Evolutionary conservation across 1,140 invertebrate genomes (phyloP), one percentile per base, ranked within the genome.

Genomic region (Sinella curviseta): DNA sequence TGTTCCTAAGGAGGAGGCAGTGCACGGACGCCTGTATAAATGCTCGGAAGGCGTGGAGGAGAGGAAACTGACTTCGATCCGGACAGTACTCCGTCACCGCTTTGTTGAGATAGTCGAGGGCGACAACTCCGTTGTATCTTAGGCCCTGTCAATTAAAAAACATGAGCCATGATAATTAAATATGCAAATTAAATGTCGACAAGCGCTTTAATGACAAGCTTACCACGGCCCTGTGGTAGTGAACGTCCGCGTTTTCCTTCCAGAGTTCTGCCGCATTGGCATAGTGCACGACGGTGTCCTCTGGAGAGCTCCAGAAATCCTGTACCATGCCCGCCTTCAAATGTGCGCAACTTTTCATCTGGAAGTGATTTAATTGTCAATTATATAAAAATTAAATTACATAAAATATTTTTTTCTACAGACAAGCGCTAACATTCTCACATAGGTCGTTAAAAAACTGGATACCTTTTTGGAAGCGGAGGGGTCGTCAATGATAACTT

Each of bases 201-300:
- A n/a, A 8, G 39, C 17, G 4, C 4, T 8, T 48, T 48, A 17
- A 4, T 4, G 4, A 17, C 4, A 8, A 48, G 17, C 39, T 4
- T 8, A 48, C 17, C 48, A 31, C 48, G 75, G 39, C 24, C 73
- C 30, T 48, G 34, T 60, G 54, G 30, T 75, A 31, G 36, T 79
- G 75, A 26, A 79, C 54, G 48, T 79, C 78, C 8, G 70, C 28
- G 30, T 79, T 79, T 12, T 65, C 55, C 24, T 57, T 60, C 31
- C 48, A 79, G 2, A 75, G 33, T 0, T 36, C 70, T 76, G 74
- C 78, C 0, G 78, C 78, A 20, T 35, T 24, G 8, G 28, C 55
- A 16, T 60, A 79, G 34, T 67, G 26, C 36, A 12, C 17, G 31
- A 26, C 24, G 28, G 26, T 17, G 48, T n/a, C 16, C n/a, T 33